Base-by-base conservation (phyloP, 2,113 vertebrate species). In the Oxyura jamaicensis region DNA sequence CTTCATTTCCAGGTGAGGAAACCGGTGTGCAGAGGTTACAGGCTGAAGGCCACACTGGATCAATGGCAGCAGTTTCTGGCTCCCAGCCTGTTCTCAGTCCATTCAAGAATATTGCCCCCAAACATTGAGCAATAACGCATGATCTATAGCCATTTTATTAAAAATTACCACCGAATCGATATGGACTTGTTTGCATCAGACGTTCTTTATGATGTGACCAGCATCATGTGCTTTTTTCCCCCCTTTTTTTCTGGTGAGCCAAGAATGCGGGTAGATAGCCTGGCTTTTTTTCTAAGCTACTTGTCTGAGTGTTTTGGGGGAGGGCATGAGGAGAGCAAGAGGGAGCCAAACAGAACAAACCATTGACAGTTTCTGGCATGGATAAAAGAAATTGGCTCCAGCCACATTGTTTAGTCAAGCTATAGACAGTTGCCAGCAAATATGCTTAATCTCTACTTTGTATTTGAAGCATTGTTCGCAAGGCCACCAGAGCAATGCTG, bases 71-170 rank as follows among this genome's bases (percentile, higher is more conserved):
- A 72, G 52, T 65, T 93, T n/a, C 59, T 94, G 75, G 86, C 91
- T 88, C 44, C 56, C 62, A 68, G 65, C 46, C 60, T 80, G 53
- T 85, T 88, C 77, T 93, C 48, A 72, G 73, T 66, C 84, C 65
- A 65, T 93, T 97, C 73, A 96, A 91, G 78, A 95, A 95, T 95
- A 85, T 39, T 87, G 73, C 36, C 73, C 31, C 21, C 80, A 90
- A 94, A 90, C 66, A 85, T 97, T 97, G 91, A 89, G 93, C 91
- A 97, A 97, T 68, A 60, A 86, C 74, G 66, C 76, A 48, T 72
- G 23, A 80, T 95, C 86, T 81, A 83, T 88, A 86, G 66, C 11
- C 29, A n/a, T 66, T 83, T 95, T 83, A 96, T 86, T 96, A 96
- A 96, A 96, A 97, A 91, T 91, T 94, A 86, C 22, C 74, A 56